Evolutionary conservation across 2,113 vertebrate species (phyloP).

Genomic region (Balaeniceps rex): DNA sequence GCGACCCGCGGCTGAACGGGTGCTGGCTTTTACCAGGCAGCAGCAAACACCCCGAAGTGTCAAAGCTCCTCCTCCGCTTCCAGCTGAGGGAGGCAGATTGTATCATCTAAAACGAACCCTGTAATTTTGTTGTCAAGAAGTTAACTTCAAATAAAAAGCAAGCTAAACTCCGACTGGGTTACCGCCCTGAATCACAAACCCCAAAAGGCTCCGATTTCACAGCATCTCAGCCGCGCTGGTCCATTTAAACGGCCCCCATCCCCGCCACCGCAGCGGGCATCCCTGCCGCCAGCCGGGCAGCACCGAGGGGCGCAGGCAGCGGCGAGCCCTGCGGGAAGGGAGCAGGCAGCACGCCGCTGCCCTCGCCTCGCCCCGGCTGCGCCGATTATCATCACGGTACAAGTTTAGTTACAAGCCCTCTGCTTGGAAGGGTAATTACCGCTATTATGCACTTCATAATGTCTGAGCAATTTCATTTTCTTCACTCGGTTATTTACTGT

Average conservation of each 20-base stretch:
- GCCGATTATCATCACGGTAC: not conserved
- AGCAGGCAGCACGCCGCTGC: not conserved
- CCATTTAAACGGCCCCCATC: not conserved
- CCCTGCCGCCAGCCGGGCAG: not conserved
- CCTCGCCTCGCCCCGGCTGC: rapidly evolving
- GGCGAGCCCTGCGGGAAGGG: not conserved
- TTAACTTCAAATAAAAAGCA: not conserved
- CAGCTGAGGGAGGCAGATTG: not conserved
- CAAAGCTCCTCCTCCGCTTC: not conserved
- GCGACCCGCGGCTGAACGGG: rapidly evolving
- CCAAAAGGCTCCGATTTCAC: not conserved
- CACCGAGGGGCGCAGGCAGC: not conserved
- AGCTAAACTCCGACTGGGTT: not conserved
- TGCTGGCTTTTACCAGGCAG: not conserved
- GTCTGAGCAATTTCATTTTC: constrained; percentile 16
- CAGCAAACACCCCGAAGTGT: not conserved
- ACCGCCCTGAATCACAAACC: not conserved
- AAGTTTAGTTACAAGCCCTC: not conserved
- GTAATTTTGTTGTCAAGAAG: not conserved
- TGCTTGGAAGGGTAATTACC: not conserved
- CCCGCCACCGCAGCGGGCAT: not conserved
- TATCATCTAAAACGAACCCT: not conserved
- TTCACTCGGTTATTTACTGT: not conserved
- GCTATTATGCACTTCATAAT: constrained; percentile 9
- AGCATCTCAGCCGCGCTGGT: not conserved